A percentile compares a stretch with the other conserved stretches of the same genome.
These are phyloP conservation scores for Thunnus albacares DNA, from an alignment of 2,797 vertebrate species.

Conservation along the genomic window DNA sequence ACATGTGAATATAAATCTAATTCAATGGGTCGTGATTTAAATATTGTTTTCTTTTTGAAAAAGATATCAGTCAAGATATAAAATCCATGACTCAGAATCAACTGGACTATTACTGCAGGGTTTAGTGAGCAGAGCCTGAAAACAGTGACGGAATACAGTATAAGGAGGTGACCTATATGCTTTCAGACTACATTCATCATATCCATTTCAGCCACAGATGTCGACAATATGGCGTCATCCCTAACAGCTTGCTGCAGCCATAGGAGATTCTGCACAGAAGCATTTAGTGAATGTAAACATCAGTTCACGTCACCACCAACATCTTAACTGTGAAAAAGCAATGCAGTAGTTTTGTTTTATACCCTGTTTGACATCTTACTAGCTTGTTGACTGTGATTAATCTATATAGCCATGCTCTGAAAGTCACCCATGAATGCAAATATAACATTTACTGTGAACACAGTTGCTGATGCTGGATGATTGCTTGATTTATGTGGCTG, in stretches of 20 bases:
- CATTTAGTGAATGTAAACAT: slow-evolving; percentile 1
- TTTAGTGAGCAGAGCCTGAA: slow-evolving; percentile 17
- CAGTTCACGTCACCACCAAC: neutral
- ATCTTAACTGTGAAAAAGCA: slow-evolving; percentile 6
- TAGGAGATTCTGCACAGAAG: slow-evolving; percentile 7
- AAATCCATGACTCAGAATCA: neutral
- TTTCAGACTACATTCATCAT: slow-evolving; percentile 28
- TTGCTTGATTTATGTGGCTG: slow-evolving; percentile 9
- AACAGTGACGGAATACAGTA: neutral
- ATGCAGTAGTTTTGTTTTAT: neutral
- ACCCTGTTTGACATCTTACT: neutral
- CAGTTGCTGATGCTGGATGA: slow-evolving; percentile 9
- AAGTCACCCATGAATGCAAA: neutral
- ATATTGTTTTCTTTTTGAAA: neutral
- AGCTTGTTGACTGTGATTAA: neutral
- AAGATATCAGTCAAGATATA: neutral
- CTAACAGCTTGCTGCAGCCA: slow-evolving; percentile 23
- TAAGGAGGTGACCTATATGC: slow-evolving; percentile 9
- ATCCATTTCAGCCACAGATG: slow-evolving; percentile 67
- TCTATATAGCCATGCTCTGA: neutral
- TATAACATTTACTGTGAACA: neutral
- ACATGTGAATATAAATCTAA: neutral
- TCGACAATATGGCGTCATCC: slow-evolving; percentile 48
- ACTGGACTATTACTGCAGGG: neutral
- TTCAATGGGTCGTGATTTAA: neutral